Evolutionary conservation across 1,140 invertebrate genomes (phyloP), one percentile per base, ranked within the genome.

Genomic region (Hermetia illucens): DNA sequence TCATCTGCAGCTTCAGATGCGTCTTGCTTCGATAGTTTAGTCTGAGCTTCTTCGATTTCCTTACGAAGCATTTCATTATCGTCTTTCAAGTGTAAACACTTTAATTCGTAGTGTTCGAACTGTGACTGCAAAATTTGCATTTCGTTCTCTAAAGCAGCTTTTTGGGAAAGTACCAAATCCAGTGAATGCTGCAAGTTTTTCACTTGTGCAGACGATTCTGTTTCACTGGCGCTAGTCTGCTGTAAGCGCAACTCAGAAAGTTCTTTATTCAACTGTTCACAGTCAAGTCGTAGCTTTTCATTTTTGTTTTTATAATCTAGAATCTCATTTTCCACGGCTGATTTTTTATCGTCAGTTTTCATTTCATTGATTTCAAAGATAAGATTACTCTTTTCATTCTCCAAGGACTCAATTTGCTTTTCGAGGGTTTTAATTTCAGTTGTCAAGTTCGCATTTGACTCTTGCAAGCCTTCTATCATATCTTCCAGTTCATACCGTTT

Each of bases 311-410:
- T 62, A 38, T 52, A 55, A 36, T 47, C 42, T 46, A 62, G 56
- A 35, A 62, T 40, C 40, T 66, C 55, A 38, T 49, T 25, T 10
- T 25, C 35, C 3, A 40, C 35, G 3, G 29, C 51, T n/a, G 41
- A 51, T 35, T 68, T 56, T 57, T 70, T 65, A 4, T 59, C 52
- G 21, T 64, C 64, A 33, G 63, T 54, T 51, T 66, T 68, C 19
- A 62, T 49, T 55, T 57, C 53, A 34, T 64, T 58, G 5, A 61
- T 18, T 16, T 45, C 37, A 5, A 39, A 43, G 38, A 50, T 46
- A 34, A 44, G 24, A 21, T 49, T 59, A 36, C 31, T 44, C 21
- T 61, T 57, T 34, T 63, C 46, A 5, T 53, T 39, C 31, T 49
- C 42, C 2, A 51, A 34, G 10, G 45, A 40, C 3, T 44, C 37